Conservation (phyloP, 53 echinoderm and acorn worm species). For the Echinarachnius parma region DNA sequence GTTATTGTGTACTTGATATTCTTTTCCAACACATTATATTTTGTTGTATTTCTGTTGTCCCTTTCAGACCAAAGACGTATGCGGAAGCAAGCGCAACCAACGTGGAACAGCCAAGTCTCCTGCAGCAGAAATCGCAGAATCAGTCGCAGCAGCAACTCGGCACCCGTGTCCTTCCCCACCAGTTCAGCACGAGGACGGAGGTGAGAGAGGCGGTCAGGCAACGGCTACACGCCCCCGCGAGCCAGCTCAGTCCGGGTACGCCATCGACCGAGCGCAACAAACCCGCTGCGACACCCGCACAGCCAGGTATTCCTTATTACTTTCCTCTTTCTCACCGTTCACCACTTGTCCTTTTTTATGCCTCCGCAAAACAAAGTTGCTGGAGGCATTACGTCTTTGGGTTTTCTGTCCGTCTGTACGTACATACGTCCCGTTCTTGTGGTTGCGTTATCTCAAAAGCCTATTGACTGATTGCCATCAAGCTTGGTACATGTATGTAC, state of each 20-base stretch:
- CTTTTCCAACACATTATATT: neutral
- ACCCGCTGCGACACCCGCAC: conserved; percentile 57
- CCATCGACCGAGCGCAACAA: conserved; percentile 15
- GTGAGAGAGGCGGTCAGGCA: conserved; percentile 67
- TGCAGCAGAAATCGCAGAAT: neutral
- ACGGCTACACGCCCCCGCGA: conserved; percentile 61
- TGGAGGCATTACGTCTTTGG: no score
- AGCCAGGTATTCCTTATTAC: conserved; percentile 54
- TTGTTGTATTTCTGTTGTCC: neutral
- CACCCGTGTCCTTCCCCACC: conserved; percentile 59
- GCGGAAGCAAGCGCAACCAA: neutral
- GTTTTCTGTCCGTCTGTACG: no score
- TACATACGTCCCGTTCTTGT: no score
- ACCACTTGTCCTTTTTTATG: neutral
- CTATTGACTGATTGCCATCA: no score
- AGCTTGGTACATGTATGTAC: no score
- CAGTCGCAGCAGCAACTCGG: neutral
- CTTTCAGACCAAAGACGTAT: conserved; percentile 4
- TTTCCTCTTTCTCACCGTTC: neutral
- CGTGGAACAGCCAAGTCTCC: neutral
- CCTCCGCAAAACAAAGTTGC: neutral
- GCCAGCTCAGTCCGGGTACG: conserved; percentile 53
- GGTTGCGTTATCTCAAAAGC: no score
- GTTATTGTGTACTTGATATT: no score
- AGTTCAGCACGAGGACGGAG: conserved; percentile 61